phyloP scores from a whole-genome alignment of 2,113 vertebrate species.

The Seriola rivoliana region DNA sequence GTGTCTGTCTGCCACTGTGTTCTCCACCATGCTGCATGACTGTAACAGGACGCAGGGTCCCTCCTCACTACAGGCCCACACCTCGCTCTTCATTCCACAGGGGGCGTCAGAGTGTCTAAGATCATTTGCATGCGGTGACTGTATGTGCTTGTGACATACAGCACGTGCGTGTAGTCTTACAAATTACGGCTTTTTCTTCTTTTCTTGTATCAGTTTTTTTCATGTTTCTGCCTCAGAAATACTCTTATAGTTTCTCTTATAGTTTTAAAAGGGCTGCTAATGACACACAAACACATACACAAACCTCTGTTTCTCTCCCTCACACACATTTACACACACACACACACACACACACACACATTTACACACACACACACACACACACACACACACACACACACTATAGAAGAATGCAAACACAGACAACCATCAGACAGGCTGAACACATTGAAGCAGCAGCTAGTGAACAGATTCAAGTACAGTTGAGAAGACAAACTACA shows the following conservation, averaged over 20 bases:
- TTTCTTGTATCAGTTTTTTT: neutral
- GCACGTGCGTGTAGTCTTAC: neutral
- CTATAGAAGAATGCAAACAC: slow-evolving; percentile 49
- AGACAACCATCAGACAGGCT: slow-evolving; percentile 30
- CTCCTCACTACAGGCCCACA: slow-evolving; percentile 38
- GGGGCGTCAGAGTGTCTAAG: slow-evolving; percentile 42
- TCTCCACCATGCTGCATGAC: slow-evolving; percentile 6
- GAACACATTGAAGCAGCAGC: neutral
- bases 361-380: neutral
- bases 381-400: slow-evolving; percentile 3
- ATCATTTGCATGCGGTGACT: neutral
- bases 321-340: slow-evolving; percentile 1
- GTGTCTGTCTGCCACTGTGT: slow-evolving; percentile 25
- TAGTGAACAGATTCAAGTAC: neutral
- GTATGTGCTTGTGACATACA: neutral
- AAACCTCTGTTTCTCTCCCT: neutral
- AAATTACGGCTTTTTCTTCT: neutral
- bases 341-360: neutral
- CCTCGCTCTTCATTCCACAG: slow-evolving; percentile 41
- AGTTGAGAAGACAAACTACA: neutral
- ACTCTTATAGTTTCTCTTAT: neutral
- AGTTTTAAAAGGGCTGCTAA: neutral
- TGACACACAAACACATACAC: neutral
- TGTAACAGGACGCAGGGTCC: neutral
- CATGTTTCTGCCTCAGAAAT: neutral